These are phyloP conservation scores for Emmelina monodactyla DNA, from an alignment of 2,888 invertebrate genomes.

Conservation along the genomic window DNA sequence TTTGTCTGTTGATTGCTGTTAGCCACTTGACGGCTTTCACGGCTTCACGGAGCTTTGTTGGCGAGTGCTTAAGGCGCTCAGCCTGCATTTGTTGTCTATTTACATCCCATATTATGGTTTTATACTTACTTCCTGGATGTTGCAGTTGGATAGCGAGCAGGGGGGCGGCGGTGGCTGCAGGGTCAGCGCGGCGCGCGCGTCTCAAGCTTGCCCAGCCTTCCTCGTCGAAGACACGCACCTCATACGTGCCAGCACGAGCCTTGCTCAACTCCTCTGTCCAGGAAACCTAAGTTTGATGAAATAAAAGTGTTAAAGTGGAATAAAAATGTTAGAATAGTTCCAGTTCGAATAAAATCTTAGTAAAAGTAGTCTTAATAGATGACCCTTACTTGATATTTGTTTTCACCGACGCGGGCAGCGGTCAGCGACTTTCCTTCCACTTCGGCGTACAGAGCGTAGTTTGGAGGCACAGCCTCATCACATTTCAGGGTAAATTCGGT, in stretches of 20 bases:
- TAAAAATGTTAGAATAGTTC: background rate
- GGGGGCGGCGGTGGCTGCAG: constrained; percentile 71
- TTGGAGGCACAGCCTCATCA: constrained; percentile 67
- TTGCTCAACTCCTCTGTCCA: constrained; percentile 90
- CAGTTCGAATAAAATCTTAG: background rate
- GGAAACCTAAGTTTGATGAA: constrained; percentile 72
- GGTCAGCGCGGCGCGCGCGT: constrained; percentile 80
- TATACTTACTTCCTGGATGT: constrained; percentile 52
- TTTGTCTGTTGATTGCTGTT: no score
- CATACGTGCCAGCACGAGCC: constrained; percentile 81
- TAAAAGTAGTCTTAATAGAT: background rate
- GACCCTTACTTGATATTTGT: constrained; percentile 82
- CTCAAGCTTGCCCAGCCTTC: constrained; percentile 88
- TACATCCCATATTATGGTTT: no score
- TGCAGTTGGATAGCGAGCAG: constrained; percentile 74
- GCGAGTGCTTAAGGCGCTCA: no score
- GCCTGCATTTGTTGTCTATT: no score
- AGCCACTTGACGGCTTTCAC: no score
- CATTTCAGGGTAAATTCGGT: constrained; percentile 90
- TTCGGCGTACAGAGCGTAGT: constrained; percentile 86
- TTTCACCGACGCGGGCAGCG: constrained; percentile 79
- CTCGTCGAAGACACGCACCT: constrained; percentile 86
- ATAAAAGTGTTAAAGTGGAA: background rate
- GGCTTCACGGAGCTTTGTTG: no score
- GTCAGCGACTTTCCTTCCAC: constrained; percentile 86